Conservation (phyloP, 2,797 vertebrate genomes). For the Megaceryle alcyon region DNA sequence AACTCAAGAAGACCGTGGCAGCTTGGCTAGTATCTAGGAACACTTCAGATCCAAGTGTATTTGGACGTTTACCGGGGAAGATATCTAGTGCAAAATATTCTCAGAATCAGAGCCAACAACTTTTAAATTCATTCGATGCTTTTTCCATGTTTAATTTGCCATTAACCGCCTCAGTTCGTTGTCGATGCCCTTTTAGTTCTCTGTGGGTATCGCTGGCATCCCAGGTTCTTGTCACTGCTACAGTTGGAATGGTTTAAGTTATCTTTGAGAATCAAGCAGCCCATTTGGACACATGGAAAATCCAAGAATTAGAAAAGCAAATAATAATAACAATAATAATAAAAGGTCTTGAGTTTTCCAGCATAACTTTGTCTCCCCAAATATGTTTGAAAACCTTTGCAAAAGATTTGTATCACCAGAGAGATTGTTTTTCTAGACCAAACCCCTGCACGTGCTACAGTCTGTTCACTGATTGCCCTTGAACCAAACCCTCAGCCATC, state of each 20-base stretch:
- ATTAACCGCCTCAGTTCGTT: not conserved
- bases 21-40: constrained; percentile 55
- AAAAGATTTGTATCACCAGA: not conserved
- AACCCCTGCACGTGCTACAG: not conserved
- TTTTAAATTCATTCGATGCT: not conserved
- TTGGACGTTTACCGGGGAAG: not conserved
- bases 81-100: constrained; percentile 5
- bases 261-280: not conserved
- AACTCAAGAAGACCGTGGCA: constrained; percentile 9
- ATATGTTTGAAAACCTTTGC: not conserved
- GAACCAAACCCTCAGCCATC: not conserved
- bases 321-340: not conserved
- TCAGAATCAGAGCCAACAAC: not conserved
- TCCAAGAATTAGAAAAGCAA: not conserved
- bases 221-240: not conserved
- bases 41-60: constrained; percentile 34
- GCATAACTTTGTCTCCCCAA: not conserved
- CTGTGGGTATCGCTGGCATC: not conserved
- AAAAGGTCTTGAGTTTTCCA: not conserved
- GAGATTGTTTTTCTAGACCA: not conserved
- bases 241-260: not conserved
- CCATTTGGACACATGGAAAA: not conserved
- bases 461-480: not conserved
- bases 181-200: not conserved
- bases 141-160: constrained; percentile 40